Evolutionary conservation across 2,113 vertebrate species (phyloP).

Genomic region (Egretta garzetta): DNA sequence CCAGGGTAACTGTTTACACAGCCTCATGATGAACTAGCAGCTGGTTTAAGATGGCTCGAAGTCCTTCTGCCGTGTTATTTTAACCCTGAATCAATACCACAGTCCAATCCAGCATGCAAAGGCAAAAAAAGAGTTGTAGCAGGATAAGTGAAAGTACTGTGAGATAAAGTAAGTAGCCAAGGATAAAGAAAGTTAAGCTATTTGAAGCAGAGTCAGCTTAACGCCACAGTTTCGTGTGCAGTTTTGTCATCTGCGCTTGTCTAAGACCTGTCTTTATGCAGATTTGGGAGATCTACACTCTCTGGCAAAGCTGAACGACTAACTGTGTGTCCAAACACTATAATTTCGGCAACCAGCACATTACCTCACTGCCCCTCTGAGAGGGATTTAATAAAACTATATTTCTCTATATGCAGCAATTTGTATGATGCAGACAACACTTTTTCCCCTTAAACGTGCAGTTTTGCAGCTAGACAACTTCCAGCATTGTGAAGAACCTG

Average conservation of each 20-base stretch:
- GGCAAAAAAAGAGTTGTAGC: background rate
- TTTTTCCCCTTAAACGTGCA: background rate
- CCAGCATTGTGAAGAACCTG: background rate
- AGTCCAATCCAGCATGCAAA: background rate
- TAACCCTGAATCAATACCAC: background rate
- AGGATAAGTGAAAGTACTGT: background rate
- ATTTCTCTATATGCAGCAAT: background rate
- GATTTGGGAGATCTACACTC: background rate
- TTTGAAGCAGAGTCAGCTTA: background rate
- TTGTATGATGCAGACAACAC: background rate
- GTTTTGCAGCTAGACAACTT: background rate
- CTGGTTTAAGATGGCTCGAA: background rate
- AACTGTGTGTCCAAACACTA: background rate
- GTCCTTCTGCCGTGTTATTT: background rate
- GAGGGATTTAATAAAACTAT: background rate
- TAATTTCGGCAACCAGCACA: background rate
- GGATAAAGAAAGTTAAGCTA: background rate
- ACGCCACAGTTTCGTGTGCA: background rate
- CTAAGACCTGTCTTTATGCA: background rate
- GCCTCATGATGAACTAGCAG: background rate
- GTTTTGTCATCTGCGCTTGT: background rate
- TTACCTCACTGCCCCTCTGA: background rate
- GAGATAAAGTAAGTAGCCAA: background rate
- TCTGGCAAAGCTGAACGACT: background rate
- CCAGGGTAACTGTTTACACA: constrained; percentile 48